These are phyloP conservation scores for Premnoplex brunnescens DNA, from an alignment of 2,797 vertebrate genomes.

Conservation along the genomic window DNA sequence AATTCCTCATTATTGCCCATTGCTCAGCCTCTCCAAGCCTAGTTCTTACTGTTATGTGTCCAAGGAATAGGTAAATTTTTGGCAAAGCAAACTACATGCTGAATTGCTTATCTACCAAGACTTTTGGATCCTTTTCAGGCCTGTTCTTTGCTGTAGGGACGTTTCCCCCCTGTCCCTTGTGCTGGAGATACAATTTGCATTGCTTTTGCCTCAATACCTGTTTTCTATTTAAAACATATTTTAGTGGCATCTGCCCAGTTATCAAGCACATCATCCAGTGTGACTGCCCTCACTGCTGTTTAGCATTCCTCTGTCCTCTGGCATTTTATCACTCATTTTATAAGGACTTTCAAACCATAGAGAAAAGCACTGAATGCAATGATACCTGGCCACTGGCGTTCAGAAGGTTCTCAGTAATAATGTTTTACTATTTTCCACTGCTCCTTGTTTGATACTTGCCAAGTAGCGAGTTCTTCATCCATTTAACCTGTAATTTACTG, in stretches of 20 bases:
- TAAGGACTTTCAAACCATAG: neutral
- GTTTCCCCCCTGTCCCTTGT: accelerated
- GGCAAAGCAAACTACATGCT: neutral
- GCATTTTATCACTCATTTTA: neutral
- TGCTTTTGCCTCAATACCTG: neutral
- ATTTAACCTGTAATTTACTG: neutral
- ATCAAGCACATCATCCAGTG: neutral
- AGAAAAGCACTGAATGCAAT: neutral
- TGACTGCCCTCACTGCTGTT: neutral
- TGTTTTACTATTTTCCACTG: neutral
- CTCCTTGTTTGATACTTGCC: neutral
- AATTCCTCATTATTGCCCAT: neutral
- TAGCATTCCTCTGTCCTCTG: neutral
- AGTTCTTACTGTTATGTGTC: neutral
- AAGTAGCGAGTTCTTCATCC: neutral
- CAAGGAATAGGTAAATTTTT: neutral
- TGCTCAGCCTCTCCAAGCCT: neutral
- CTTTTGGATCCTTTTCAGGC: neutral
- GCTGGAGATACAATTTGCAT: neutral
- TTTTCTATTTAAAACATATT: neutral
- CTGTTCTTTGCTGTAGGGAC: neutral
- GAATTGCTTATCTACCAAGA: neutral
- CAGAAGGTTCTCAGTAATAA: neutral
- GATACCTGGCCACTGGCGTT: neutral
- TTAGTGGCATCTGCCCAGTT: neutral